These are phyloP conservation scores for Conus betulinus DNA, from an alignment of 1,140 invertebrate genomes.

Conservation along the genomic window DNA sequence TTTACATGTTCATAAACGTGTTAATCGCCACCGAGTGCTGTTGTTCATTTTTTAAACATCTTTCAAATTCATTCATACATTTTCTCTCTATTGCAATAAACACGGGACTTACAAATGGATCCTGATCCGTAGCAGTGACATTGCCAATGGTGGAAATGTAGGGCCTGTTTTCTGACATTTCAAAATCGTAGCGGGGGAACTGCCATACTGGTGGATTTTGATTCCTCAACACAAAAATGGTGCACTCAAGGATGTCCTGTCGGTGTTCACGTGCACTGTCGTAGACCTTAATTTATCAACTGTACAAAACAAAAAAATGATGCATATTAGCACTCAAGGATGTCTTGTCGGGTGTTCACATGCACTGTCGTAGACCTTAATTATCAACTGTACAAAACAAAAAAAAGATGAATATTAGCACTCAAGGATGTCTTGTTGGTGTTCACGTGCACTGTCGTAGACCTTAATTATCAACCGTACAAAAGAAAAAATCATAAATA, in stretches of 20 bases:
- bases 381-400: slow-evolving; percentile 77
- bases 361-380: slow-evolving; percentile 90
- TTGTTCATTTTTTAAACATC: too few species aligned
- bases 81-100: too few species aligned
- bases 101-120: slow-evolving; percentile 45
- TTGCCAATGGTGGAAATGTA: slow-evolving; percentile 85
- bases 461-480: too few species aligned
- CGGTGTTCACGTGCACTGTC: slow-evolving; percentile 59
- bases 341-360: slow-evolving; percentile 87
- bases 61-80: too few species aligned
- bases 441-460: too few species aligned
- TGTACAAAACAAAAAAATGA: too few species aligned
- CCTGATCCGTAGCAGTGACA: slow-evolving; percentile 78
- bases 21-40: too few species aligned
- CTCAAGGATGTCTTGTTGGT: too few species aligned
- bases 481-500: too few species aligned
- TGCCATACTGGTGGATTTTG: slow-evolving; percentile 88
- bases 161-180: slow-evolving; percentile 88
- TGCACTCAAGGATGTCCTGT: slow-evolving; percentile 89
- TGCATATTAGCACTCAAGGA: too few species aligned
- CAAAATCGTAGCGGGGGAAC: slow-evolving; percentile 83
- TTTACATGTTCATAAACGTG: too few species aligned
- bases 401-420: neutral
- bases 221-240: slow-evolving; percentile 84
- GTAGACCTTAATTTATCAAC: too few species aligned